phyloP scores from a whole-genome alignment of 2,113 vertebrate genomes.

The cattle (Bos taurus) region ARS-UCD2.0 NC_037352.1:12801001-12801500 shows the following conservation, averaged over 20 bases:
- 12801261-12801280: not conserved
- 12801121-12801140: not conserved
- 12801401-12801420: not conserved
- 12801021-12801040: not conserved
- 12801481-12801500: not conserved
- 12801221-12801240: not conserved
- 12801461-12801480: not conserved
- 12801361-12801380: not conserved
- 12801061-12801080: not conserved
- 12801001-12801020: not conserved
- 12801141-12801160: not conserved
- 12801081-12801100: constrained; percentile 4
- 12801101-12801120: not conserved
- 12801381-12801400: not conserved
- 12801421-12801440: not conserved
- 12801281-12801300: not conserved
- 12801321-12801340: not conserved
- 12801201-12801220: not conserved
- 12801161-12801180: not conserved
- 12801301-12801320: not conserved
- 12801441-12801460: not conserved
- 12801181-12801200: not conserved
- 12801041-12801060: not conserved
- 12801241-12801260: not conserved
- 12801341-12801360: not conserved